Evolutionary conservation across 2,888 invertebrate genomes (phyloP).

Genomic region (Nephrotoma appendiculata): DNA sequence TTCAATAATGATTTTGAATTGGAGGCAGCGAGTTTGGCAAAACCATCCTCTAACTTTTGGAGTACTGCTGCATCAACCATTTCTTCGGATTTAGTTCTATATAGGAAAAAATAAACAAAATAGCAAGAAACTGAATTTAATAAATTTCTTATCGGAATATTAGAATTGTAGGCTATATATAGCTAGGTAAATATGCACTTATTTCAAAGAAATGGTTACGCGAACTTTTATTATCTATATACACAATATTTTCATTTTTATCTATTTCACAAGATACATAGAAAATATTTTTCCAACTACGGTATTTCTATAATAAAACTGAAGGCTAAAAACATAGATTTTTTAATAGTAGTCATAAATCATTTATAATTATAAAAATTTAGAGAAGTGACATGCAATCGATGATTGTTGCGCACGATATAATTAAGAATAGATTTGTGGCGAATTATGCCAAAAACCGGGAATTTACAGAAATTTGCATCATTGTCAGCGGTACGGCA

Average conservation of each 20-base stretch:
- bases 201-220: background rate
- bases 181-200: background rate
- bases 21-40: conserved; percentile 69
- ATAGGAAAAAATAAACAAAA: conserved; percentile 23
- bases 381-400: background rate
- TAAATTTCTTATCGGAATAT: background rate
- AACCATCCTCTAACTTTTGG: conserved; percentile 85
- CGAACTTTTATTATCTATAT: background rate
- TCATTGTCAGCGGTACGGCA: conserved; percentile 3
- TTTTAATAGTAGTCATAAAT: background rate
- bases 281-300: background rate
- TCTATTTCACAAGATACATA: background rate
- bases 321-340: background rate
- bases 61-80: conserved; percentile 88
- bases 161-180: background rate
- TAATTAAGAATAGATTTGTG: background rate
- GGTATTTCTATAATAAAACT: background rate
- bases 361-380: background rate
- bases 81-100: conserved; percentile 53
- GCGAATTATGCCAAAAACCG: background rate
- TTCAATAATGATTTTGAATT: conserved; percentile 94
- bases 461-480: background rate
- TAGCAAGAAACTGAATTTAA: conserved; percentile 7
- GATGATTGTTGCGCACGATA: background rate
- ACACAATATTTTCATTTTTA: background rate